Conservation (phyloP, 2,888 invertebrate genomes). For the Drosophila barbarae region DNA sequence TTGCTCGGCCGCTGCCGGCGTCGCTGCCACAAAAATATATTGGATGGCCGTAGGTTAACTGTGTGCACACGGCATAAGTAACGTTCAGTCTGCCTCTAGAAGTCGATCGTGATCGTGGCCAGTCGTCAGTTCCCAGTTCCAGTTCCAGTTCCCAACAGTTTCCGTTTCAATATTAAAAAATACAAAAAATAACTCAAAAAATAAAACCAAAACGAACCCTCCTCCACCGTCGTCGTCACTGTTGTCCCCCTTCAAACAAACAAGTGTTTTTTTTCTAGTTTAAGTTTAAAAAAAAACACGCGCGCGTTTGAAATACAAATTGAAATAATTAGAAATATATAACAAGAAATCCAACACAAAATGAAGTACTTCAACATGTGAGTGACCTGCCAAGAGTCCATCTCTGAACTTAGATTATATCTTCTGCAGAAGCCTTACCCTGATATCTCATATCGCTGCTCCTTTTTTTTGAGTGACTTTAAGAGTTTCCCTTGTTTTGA, state of each 20-base stretch:
- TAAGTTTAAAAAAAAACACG: conserved; percentile 18
- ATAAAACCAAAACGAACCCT: conserved; percentile 8
- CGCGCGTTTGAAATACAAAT: conserved; percentile 19
- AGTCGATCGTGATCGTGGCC: conserved; percentile 72
- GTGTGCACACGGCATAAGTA: conserved; percentile 71
- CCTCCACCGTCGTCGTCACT: not conserved
- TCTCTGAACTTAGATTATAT: conserved; percentile 8
- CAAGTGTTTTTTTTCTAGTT: conserved; percentile 42
- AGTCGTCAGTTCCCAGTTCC: conserved; percentile 42
- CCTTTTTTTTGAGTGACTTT: conserved; percentile 10
- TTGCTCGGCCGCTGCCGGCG: conserved; percentile 39
- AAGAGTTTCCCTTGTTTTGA: not conserved
- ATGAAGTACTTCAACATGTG: conserved; percentile 78
- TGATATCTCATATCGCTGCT: not conserved
- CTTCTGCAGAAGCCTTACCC: not conserved
- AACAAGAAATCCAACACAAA: conserved; percentile 50
- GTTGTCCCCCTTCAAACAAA: not conserved
- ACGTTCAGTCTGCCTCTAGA: conserved; percentile 72
- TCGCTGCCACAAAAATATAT: conserved; percentile 44
- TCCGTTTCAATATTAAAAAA: conserved; percentile 6
- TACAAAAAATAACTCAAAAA: not conserved
- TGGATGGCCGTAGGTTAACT: conserved; percentile 71
- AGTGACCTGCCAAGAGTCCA: conserved; percentile 52
- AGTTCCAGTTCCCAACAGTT: conserved; percentile 35
- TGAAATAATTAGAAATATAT: conserved; percentile 1